Evolutionary conservation across 2,797 vertebrate genomes (phyloP).

Genomic region (Onychomys torridus): DNA sequence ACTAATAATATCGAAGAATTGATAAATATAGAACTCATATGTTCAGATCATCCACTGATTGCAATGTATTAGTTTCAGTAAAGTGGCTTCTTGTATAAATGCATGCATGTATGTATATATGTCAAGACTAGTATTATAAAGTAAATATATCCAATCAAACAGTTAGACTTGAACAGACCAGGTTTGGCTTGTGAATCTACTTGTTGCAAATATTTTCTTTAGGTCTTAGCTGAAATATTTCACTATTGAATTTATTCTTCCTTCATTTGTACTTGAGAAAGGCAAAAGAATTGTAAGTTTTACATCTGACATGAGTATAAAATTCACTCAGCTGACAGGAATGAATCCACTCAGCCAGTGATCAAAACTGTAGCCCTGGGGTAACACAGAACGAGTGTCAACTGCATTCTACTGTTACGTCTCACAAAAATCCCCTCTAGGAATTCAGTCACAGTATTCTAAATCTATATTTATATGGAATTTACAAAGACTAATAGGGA

Average conservation of each 20-base stretch:
- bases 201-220: not conserved
- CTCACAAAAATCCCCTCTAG: slow-evolving; percentile 82
- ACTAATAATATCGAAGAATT: slow-evolving; percentile 77
- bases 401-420: slow-evolving; percentile 84
- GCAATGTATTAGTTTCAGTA: slow-evolving; percentile 14
- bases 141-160: not conserved
- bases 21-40: slow-evolving; percentile 61
- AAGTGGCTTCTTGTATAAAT: slow-evolving; percentile 15
- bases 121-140: not conserved
- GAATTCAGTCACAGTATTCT: slow-evolving; percentile 79
- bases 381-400: slow-evolving; percentile 87
- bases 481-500: slow-evolving; percentile 69
- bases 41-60: slow-evolving; percentile 77
- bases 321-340: slow-evolving; percentile 84
- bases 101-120: not conserved
- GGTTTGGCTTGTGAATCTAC: not conserved
- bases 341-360: slow-evolving; percentile 81
- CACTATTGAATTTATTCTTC: slow-evolving; percentile 55
- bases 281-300: slow-evolving; percentile 72
- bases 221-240: not conserved
- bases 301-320: slow-evolving; percentile 75
- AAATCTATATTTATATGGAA: slow-evolving; percentile 80
- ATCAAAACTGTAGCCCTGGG: slow-evolving; percentile 88
- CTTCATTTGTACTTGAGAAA: slow-evolving; percentile 77
- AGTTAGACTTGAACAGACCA: not conserved